These are phyloP conservation scores for Ictalurus furcatus DNA, from an alignment of 2,113 vertebrate genomes.

Conservation along the genomic window DNA sequence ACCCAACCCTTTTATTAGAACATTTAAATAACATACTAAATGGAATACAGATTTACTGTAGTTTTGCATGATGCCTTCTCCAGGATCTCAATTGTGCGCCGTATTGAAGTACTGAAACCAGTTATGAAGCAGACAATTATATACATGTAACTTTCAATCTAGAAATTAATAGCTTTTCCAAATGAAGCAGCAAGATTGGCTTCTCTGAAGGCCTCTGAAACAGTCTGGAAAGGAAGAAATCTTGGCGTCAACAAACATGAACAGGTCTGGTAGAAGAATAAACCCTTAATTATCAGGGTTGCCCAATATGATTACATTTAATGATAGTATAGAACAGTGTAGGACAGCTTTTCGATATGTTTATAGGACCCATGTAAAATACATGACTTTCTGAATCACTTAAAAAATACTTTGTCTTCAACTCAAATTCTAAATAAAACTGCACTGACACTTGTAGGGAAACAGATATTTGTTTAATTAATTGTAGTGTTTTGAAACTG, in stretches of 20 bases:
- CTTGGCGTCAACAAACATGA: not conserved
- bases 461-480: not conserved
- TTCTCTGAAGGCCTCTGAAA: constrained; percentile 99
- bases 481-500: not conserved
- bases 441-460: not conserved
- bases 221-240: constrained; percentile 77
- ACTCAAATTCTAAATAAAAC: not conserved
- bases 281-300: not conserved
- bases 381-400: not conserved
- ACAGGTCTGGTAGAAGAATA: not conserved
- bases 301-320: not conserved
- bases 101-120: constrained; percentile 2
- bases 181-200: constrained; percentile 96
- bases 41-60: constrained; percentile 38
- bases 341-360: not conserved
- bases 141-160: constrained; percentile 44
- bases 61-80: not conserved
- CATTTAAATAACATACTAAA: constrained; percentile 52
- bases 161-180: constrained; percentile 98
- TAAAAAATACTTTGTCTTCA: not conserved
- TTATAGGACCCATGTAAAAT: not conserved
- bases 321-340: not conserved
- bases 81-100: constrained; percentile 1
- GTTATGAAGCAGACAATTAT: constrained; percentile 34
- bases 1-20: constrained; percentile 49